phyloP scores from a whole-genome alignment of 2,113 vertebrate genomes.

The Anarhynchus alexandrinus region DNA sequence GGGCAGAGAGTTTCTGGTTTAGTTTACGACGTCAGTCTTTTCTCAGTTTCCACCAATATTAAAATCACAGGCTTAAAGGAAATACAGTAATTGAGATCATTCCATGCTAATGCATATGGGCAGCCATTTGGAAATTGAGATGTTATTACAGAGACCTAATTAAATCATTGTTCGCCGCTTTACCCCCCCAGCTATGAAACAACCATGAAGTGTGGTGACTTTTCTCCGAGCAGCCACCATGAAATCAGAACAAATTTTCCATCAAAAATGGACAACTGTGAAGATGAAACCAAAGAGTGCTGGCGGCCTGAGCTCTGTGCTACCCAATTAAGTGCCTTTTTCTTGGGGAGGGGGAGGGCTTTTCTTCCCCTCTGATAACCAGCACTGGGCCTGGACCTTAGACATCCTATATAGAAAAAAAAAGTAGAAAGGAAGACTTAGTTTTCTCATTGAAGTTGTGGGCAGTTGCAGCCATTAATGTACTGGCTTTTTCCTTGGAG shows the following conservation, averaged over 20 bases:
- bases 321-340: constrained; percentile 20
- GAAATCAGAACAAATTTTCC: constrained; percentile 54
- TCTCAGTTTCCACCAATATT: not conserved
- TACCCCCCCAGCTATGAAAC: not conserved
- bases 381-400: not conserved
- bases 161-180: constrained; percentile 39
- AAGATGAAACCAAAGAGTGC: constrained; percentile 2
- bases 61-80: not conserved
- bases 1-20: not conserved
- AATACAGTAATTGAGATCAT: not conserved
- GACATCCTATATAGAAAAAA: not conserved
- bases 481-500: not conserved
- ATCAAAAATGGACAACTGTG: constrained; percentile 31
- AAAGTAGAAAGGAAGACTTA: not conserved
- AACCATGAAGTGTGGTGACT: constrained; percentile 13
- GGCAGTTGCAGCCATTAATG: not conserved
- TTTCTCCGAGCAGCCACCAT: constrained; percentile 55
- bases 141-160: constrained; percentile 57
- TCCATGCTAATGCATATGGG: not conserved
- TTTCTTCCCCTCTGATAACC: not conserved
- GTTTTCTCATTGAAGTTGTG: not conserved
- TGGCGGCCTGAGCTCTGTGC: not conserved
- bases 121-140: constrained; percentile 28
- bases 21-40: not conserved
- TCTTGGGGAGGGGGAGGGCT: not conserved